Conservation (phyloP, 1,140 invertebrate genomes). For the Odontomachus brunneus region DNA sequence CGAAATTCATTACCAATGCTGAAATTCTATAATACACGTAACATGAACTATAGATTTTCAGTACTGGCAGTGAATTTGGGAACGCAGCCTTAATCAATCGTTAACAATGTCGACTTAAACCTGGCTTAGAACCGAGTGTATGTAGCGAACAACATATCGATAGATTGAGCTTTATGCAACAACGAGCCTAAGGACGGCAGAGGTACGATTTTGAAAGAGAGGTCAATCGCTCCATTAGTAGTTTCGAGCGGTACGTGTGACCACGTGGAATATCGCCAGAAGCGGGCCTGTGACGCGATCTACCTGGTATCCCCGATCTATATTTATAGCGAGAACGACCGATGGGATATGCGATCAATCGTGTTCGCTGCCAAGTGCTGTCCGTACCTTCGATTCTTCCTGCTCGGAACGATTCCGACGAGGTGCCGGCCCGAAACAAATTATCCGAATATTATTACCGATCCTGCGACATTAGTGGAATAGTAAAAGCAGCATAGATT, state of each 20-base stretch:
- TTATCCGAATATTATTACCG: constrained; percentile 48
- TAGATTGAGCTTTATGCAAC: neutral
- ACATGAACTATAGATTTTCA: too few relatives aligned
- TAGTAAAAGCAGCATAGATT: neutral
- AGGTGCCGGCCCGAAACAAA: constrained; percentile 53
- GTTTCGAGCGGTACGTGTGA: constrained; percentile 46
- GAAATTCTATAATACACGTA: too few relatives aligned
- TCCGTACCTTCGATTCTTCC: constrained; percentile 61
- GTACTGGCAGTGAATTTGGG: too few relatives aligned
- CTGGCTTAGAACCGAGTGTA: too few relatives aligned
- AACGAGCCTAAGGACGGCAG: constrained; percentile 32
- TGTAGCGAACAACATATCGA: too few relatives aligned
- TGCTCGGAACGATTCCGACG: constrained; percentile 62
- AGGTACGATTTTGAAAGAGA: constrained; percentile 42
- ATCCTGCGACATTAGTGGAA: constrained; percentile 38
- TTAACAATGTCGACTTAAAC: too few relatives aligned
- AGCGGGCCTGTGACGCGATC: constrained; percentile 69
- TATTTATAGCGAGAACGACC: constrained; percentile 83
- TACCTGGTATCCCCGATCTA: constrained; percentile 78
- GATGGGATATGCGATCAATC: constrained; percentile 83
- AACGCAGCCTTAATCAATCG: too few relatives aligned
- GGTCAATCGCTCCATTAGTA: constrained; percentile 53
- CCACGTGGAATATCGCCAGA: constrained; percentile 79
- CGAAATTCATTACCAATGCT: too few relatives aligned
- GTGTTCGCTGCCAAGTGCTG: constrained; percentile 78